Evolutionary conservation across 2,113 vertebrate genomes (phyloP).

Genomic region (Candoia aspera): DNA sequence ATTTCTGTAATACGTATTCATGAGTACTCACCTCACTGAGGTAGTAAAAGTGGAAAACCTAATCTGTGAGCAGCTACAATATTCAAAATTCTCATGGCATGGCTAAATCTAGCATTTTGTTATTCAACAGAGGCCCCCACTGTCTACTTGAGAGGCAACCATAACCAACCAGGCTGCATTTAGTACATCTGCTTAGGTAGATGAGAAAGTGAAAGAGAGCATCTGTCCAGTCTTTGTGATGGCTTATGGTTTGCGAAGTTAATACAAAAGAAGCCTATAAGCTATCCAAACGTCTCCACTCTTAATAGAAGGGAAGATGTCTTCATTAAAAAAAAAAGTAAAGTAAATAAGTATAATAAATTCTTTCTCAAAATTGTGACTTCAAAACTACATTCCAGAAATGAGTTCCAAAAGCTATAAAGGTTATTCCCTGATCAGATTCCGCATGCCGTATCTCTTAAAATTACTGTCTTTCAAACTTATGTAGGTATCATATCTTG

Average conservation of each 20-base stretch:
- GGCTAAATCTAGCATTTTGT: neutral
- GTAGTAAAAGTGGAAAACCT: neutral
- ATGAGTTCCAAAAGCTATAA: neutral
- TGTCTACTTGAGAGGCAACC: neutral
- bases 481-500: neutral
- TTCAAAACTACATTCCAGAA: neutral
- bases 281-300: neutral
- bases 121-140: neutral
- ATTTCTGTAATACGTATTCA: conserved; percentile 3
- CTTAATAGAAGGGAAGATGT: neutral
- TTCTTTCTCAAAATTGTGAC: neutral
- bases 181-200: neutral
- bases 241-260: neutral
- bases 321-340: neutral
- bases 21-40: conserved; percentile 11
- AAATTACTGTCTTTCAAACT: neutral
- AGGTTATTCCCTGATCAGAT: neutral
- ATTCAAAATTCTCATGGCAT: conserved; percentile 1
- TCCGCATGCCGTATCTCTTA: neutral
- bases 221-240: neutral
- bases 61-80: conserved; percentile 19
- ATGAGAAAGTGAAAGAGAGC: neutral
- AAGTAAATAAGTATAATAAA: neutral
- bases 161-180: neutral
- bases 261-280: neutral